Evolutionary conservation across 2,888 invertebrate species (phyloP).

Genomic region (Agrilus mali): DNA sequence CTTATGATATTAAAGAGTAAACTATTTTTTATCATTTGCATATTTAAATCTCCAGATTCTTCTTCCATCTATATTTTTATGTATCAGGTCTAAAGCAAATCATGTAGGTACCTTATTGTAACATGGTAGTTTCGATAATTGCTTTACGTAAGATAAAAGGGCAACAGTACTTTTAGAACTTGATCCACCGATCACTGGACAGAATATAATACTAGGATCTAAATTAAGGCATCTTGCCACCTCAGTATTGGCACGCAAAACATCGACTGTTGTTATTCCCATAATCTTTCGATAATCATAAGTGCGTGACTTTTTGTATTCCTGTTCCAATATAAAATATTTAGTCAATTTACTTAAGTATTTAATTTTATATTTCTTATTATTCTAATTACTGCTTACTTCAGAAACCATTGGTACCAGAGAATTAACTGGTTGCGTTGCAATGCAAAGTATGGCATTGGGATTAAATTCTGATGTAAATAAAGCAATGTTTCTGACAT

Average conservation of each 20-base stretch:
- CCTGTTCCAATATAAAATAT: slow-evolving; percentile 17
- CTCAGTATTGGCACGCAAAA: slow-evolving; percentile 23
- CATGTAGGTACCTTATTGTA: slow-evolving; percentile 6
- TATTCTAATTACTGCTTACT: slow-evolving; percentile 15
- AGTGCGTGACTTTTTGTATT: slow-evolving; percentile 26
- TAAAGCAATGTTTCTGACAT: slow-evolving; percentile 24
- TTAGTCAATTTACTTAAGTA: too few species aligned
- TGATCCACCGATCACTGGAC: slow-evolving; percentile 28
- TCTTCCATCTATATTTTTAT: neutral
- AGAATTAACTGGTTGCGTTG: slow-evolving; percentile 28
- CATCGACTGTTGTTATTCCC: slow-evolving; percentile 22
- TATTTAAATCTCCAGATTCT: neutral
- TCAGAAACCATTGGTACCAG: slow-evolving; percentile 30
- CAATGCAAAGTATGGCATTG: slow-evolving; percentile 24
- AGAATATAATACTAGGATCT: slow-evolving; percentile 20
- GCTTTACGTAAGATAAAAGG: slow-evolving; percentile 26
- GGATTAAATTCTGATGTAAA: slow-evolving; percentile 30
- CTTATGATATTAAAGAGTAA: neutral
- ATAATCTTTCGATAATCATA: slow-evolving; percentile 26
- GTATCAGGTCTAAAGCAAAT: neutral
- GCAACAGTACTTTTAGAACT: slow-evolving; percentile 24
- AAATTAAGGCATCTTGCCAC: slow-evolving; percentile 19
- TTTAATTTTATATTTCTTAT: too few species aligned
- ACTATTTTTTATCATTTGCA: neutral
- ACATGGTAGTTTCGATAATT: slow-evolving; percentile 7